These are phyloP conservation scores for Dysmachus trigonus DNA, from an alignment of 2,888 invertebrate species.

Conservation along the genomic window DNA sequence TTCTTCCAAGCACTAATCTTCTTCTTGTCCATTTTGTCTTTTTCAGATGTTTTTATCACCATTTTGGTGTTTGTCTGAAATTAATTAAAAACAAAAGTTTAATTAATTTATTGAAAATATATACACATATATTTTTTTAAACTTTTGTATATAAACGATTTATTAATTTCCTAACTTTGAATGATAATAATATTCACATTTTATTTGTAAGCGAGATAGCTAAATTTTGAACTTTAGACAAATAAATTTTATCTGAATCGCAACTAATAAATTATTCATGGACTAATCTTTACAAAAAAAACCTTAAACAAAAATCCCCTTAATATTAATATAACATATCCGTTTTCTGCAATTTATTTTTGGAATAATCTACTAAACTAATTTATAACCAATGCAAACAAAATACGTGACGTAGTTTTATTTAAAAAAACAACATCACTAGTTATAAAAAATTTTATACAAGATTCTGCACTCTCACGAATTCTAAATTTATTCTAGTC, in stretches of 20 bases:
- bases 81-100: not conserved
- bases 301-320: not conserved
- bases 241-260: not conserved
- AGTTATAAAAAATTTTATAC: not conserved
- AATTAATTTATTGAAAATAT: not conserved
- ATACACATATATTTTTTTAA: too few species aligned
- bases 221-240: not conserved
- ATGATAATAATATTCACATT: not conserved
- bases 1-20: conserved; percentile 56
- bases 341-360: not conserved
- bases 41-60: conserved; percentile 33
- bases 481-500: not conserved
- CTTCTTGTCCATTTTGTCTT: conserved; percentile 45
- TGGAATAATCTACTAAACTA: too few species aligned
- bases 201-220: not conserved
- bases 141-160: too few species aligned
- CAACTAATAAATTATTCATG: not conserved
- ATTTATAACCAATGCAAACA: too few species aligned
- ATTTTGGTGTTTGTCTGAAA: not conserved
- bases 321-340: not conserved
- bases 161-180: too few species aligned
- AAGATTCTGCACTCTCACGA: not conserved
- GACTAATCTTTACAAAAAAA: not conserved
- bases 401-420: not conserved
- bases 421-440: not conserved